Evolutionary conservation across 2,888 invertebrate species (phyloP), one percentile per base, ranked within the genome.

Genomic region (Automeris io): DNA sequence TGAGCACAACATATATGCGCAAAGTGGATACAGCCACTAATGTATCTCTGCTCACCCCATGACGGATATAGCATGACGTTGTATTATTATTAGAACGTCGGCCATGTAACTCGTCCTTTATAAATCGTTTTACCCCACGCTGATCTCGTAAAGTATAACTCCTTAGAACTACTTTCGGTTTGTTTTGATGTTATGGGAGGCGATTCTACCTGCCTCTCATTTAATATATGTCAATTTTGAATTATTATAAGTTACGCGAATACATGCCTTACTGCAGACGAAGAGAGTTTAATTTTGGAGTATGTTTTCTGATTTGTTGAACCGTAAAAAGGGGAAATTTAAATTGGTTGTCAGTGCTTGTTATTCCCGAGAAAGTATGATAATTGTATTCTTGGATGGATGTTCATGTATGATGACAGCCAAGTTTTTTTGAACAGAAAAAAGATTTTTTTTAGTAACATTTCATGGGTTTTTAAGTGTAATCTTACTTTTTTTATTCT

Each of bases 141-240:
- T 50, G 51, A 29, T 46, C 32, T 40, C 36, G 29, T 33, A 39
- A 40, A 43, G 46, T 47, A 48, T 49, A 51, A 52, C 46, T 45
- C 38, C 41, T 39, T 32, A 33, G 21, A 36, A 46, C 53, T 50
- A 46, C 53, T 51, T 47, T 47, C 35, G 46, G 49, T 54, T 51
- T 57, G 53, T 57, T 57, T 54, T 49, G 49, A 54, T 46, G 46
- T 37, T 16, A 8, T 37, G 32, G 23, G 5, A 8, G 26, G 16
- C 13, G 34, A 41, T 41, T 37, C 41, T 46, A 49, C 46, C 46
- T 43, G 43, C 45, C 47, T 49, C 46, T 45, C 50, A 51, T 45
- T 47, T 44, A 53, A 47, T 47, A 37, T 40, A 43, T 26, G 16
- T 24, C 12, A 16, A 16, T 29, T 16, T 29, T 16, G 29, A 6